Conservation (phyloP, 1,140 invertebrate species). For the Drosophila suzukii region DNA sequence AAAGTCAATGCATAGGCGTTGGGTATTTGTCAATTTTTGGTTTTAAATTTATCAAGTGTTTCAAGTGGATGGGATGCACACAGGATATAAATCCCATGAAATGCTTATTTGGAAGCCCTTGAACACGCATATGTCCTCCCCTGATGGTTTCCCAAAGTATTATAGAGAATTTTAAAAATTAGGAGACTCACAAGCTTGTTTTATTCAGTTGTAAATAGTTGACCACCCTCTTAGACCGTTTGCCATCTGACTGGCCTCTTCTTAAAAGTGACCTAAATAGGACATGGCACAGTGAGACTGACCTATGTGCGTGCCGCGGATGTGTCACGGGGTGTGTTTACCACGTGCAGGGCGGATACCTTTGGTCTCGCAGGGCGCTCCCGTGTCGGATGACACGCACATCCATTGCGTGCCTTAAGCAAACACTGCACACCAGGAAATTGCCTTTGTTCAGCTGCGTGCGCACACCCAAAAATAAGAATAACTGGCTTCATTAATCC, state of each 20-base stretch:
- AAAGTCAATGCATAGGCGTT: conserved; percentile 10
- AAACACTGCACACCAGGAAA: conserved; percentile 15
- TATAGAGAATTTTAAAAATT: conserved; percentile 4
- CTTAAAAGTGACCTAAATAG: conserved; percentile 21
- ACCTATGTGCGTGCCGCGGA: conserved; percentile 12
- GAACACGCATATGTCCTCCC: conserved; percentile 16
- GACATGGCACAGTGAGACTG: background rate
- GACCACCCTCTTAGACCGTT: too few species aligned
- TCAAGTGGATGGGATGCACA: background rate
- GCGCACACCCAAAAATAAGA: conserved; percentile 2
- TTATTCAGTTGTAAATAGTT: background rate
- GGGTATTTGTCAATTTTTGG: background rate
- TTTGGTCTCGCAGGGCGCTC: background rate
- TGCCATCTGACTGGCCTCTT: conserved; percentile 4
- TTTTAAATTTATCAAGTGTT: conserved; percentile 20
- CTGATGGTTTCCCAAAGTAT: background rate
- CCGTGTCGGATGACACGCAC: conserved; percentile 34
- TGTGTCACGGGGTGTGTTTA: conserved; percentile 31
- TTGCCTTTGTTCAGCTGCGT: conserved; percentile 3
- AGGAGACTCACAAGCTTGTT: background rate
- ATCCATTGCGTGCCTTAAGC: conserved; percentile 21
- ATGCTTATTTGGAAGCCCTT: conserved; percentile 8
- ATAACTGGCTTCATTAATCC: conserved; percentile 9
- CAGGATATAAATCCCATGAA: conserved; percentile 1
- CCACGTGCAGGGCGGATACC: conserved; percentile 16